Percentiles rank a stretch among this genome's conserved stretches.
These are phyloP conservation scores for Notodonta ziczac DNA, from an alignment of 2,888 invertebrate species.

Conservation along the genomic window DNA sequence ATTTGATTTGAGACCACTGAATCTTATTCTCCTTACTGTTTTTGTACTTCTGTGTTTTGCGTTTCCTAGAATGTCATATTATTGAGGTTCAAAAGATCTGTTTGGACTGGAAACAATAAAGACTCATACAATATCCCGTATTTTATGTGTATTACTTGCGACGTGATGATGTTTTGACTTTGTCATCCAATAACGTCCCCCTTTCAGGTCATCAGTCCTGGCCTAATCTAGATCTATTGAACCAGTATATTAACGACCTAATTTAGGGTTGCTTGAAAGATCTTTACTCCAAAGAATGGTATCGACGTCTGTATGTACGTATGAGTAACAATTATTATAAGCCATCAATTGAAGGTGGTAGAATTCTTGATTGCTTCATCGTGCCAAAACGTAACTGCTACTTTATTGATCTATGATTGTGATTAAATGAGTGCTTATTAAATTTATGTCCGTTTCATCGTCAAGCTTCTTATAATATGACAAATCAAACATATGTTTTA, in stretches of 20 bases:
- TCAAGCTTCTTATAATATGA: not conserved
- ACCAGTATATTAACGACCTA: constrained; percentile 1
- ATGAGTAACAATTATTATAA: not conserved
- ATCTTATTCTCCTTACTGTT: too few relatives aligned
- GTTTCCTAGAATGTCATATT: too few relatives aligned
- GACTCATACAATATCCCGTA: not conserved
- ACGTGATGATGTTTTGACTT: not conserved
- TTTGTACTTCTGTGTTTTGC: too few relatives aligned
- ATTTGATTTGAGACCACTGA: too few relatives aligned
- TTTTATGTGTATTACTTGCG: not conserved
- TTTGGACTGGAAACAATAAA: not conserved
- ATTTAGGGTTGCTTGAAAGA: not conserved
- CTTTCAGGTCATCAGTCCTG: constrained; percentile 8
- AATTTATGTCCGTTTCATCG: not conserved
- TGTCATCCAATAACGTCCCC: constrained; percentile 12
- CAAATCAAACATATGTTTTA: not conserved
- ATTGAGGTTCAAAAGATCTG: too few relatives aligned
- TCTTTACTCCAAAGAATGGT: not conserved
- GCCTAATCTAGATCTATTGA: constrained; percentile 1
- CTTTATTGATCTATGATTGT: not conserved
- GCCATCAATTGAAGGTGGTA: too few relatives aligned
- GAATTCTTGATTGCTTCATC: too few relatives aligned
- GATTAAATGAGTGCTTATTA: not conserved
- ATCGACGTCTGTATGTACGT: not conserved
- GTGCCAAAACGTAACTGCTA: not conserved